phyloP scores from a whole-genome alignment of 1,140 invertebrate species.

The Drosophila funebris region DNA sequence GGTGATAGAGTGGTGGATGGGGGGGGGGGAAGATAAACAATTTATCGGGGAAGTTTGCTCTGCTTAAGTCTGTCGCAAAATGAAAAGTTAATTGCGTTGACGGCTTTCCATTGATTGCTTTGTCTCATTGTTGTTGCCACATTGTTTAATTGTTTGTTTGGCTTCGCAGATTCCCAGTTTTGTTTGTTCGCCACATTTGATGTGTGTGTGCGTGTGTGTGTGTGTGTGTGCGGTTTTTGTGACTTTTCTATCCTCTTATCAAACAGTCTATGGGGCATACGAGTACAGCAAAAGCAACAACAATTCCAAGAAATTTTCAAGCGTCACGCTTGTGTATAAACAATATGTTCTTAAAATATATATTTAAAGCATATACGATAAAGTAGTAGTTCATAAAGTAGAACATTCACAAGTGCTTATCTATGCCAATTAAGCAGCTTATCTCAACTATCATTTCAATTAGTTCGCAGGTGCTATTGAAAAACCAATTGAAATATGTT shows the following conservation, averaged over 20 bases:
- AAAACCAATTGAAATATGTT: no score
- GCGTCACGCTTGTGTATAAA: conserved; percentile 32
- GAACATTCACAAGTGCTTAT: not conserved
- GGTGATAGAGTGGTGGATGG: no score
- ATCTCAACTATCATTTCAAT: not conserved
- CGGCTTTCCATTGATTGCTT: conserved; percentile 37
- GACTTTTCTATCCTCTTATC: conserved; percentile 50
- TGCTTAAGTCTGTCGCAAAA: conserved; percentile 16
- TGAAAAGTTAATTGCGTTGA: conserved; percentile 61
- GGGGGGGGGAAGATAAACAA: not conserved
- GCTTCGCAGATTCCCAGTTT: conserved; percentile 10
- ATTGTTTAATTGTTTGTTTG: conserved; percentile 40
- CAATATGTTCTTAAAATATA: conserved; percentile 11
- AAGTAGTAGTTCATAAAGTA: not conserved
- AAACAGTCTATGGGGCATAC: not conserved
- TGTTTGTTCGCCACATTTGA: conserved; percentile 28
- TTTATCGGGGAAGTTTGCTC: conserved; percentile 7
- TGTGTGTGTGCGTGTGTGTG: no score
- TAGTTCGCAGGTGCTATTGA: not conserved
- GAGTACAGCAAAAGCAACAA: not conserved
- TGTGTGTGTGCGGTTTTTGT: conserved; percentile 21
- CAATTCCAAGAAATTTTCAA: conserved; percentile 1
- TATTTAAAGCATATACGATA: not conserved
- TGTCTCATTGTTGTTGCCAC: conserved; percentile 9
- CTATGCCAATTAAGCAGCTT: conserved; percentile 8